Percentiles rank a stretch among this genome's conserved stretches.
phyloP scores from a whole-genome alignment of 2,797 vertebrate genomes.

The Hydrophis major region DNA sequence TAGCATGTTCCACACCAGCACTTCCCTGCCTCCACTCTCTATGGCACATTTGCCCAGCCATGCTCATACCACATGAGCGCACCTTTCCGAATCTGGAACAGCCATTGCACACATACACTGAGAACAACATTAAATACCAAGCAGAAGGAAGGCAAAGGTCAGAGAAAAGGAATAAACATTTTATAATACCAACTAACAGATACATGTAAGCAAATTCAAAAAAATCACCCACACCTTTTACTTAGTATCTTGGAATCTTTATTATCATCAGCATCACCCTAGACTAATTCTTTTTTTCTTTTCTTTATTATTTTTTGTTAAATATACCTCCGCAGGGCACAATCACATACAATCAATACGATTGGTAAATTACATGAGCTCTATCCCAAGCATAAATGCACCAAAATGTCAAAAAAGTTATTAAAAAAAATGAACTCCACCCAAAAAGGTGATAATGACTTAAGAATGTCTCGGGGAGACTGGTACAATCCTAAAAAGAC shows the following conservation, averaged over 20 bases:
- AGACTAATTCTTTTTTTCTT: slow-evolving; percentile 52
- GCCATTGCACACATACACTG: background rate
- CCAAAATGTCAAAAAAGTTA: slow-evolving; percentile 77
- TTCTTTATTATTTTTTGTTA: slow-evolving; percentile 68
- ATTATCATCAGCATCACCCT: slow-evolving; percentile 63
- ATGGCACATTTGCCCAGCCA: background rate
- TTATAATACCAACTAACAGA: slow-evolving; percentile 49
- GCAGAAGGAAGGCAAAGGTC: slow-evolving; percentile 25
- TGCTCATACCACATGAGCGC: background rate
- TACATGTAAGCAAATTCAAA: slow-evolving; percentile 57
- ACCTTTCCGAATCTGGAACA: slow-evolving; percentile 1
- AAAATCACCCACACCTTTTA: slow-evolving; percentile 60
- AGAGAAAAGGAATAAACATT: background rate
- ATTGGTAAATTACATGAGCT: slow-evolving; percentile 89
- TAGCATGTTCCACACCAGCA: background rate
- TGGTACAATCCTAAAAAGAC: slow-evolving; percentile 71
- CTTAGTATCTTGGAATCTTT: slow-evolving; percentile 66
- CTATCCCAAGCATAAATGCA: slow-evolving; percentile 84
- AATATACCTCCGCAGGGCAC: slow-evolving; percentile 82
- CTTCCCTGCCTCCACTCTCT: background rate
- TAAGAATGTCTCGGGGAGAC: slow-evolving; percentile 85
- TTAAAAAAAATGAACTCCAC: slow-evolving; percentile 78
- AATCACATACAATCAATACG: slow-evolving; percentile 83
- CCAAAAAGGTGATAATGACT: slow-evolving; percentile 86
- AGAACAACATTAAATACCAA: background rate